Base-by-base conservation (phyloP, 2,113 vertebrate genomes). In the Parus major region DNA sequence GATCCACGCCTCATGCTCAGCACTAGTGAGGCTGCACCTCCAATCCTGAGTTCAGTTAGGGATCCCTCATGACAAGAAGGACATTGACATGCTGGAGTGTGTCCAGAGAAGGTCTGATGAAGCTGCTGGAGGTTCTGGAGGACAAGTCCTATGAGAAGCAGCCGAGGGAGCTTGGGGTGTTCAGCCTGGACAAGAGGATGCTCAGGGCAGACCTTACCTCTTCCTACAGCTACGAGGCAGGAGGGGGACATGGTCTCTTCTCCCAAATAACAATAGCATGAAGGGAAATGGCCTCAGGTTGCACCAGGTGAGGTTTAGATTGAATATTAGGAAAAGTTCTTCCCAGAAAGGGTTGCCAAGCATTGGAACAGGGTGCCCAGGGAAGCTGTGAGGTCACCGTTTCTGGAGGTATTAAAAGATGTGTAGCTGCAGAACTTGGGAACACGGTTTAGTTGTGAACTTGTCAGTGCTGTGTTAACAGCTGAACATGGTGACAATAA, bases 11-110 rank as follows among this genome's bases (percentile, higher is more conserved):
- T 39, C 8, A 3, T 42, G 50, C 18, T 49, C 17, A 29, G 52
- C 59, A 52, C 12, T 57, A 18, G 23, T 52, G 44, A 65, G 33
- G 44, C 28, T 36, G n/a, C 16, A 18, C 14, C 21, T 53, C 27
- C 25, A 33, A 42, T 28, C n/a, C 53, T 28, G 21, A 24, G 52
- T 16, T 66, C 39, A 60, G 2, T 35, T 66, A 60, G 66, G 39
- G 6, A 52, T 21, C 29, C 25, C 12, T 53, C 46, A 17, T 22
- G n/a, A 23, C 25, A 47, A 66, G 33, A 82, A 59, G 31, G 39
- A 18, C 42, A 17, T 23, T n/a, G 28, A 20, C 12, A 12, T 0
- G 3, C 18, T 42, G n/a, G 29, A 79, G 8, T 0, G 0, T 8
- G 15, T 60, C n/a, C 66, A 23, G 53, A 47, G 29, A 46, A 65